Evolutionary conservation across 1,140 invertebrate genomes (phyloP).

Genomic region (Magallana ariakensis): DNA sequence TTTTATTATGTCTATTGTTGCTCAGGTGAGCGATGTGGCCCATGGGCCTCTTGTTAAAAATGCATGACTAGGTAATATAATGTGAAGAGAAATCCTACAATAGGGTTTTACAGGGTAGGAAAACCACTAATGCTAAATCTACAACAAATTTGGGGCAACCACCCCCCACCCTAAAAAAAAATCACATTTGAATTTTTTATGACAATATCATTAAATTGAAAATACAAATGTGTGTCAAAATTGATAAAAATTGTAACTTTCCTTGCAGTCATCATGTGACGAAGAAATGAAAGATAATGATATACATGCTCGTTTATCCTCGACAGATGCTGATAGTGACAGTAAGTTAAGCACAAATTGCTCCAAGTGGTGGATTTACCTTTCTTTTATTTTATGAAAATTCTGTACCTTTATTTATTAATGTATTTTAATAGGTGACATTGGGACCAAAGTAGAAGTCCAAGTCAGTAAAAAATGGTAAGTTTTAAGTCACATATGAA

Average conservation of each 20-base stretch:
- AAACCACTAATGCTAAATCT: no score
- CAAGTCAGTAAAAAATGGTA: conserved; percentile 72
- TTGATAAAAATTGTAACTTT: not conserved
- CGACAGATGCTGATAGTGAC: conserved; percentile 66
- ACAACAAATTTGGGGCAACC: no score
- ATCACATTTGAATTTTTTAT: no score
- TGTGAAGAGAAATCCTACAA: no score
- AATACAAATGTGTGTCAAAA: no score
- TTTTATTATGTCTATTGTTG: no score
- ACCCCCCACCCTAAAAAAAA: no score
- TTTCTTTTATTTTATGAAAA: not conserved
- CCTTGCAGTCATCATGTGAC: conserved; percentile 51
- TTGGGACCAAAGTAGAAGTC: conserved; percentile 69
- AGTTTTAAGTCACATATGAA: conserved; percentile 42
- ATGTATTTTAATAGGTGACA: conserved; percentile 61
- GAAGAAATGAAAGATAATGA: conserved; percentile 55
- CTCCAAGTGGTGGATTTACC: not conserved
- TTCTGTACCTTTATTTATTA: not conserved
- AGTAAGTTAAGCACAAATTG: conserved; percentile 54
- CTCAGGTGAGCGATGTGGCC: no score
- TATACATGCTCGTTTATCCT: conserved; percentile 42
- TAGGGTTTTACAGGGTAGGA: no score
- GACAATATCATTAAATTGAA: no score
- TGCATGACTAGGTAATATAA: no score
- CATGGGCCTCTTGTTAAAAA: no score